Base-by-base conservation (phyloP, 2,113 vertebrate species). In the Chaenogobius annularis region DNA sequence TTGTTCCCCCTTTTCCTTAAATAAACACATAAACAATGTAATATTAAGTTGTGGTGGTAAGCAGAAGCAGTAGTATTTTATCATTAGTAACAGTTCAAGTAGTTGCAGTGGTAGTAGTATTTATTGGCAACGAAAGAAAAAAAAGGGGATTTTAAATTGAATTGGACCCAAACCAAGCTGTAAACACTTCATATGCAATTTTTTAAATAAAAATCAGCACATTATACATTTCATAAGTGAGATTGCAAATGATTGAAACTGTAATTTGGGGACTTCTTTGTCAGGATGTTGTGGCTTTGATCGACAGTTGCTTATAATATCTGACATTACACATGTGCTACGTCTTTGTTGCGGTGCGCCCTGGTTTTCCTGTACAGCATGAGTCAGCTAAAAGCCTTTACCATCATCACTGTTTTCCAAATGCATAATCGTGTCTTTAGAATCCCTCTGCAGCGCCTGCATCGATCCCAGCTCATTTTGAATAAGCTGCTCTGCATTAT, bases 381-480 rank as follows among this genome's bases (percentile, higher is more conserved):
- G 77, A 76, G 68, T 79, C 72, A 83, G 75, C 71, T 58, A 59
- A 69, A 81, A 68, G 75, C 68, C 68, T 61, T n/a, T 35, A 66
- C 47, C 66, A 63, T 71, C 77, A 83, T 13, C 40, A 79, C 77
- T 68, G 22, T 37, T 35, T 69, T 48, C 56, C 81, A 23, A 75
- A 71, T 22, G 48, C 68, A 67, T 48, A 44, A 54, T 73, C 73
- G 71, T 74, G 77, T 58, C 55, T 58, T 9, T 26, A 9, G 22
- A 69, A 66, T 55, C 44, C 70, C 50, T 35, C 44, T 64, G 75
- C 74, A 26, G 56, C 75, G 70, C 52, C 20, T 31, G 35, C 75
- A 82, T 84, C 55, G 82, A 87, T 85, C 70, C 70, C 13, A 72
- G 80, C 81, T 80, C 55, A n/a, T 78, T n/a, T 52, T 26, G 47